These are phyloP conservation scores for Leucosticte australis DNA, from an alignment of 2,113 vertebrate genomes.

Conservation along the genomic window DNA sequence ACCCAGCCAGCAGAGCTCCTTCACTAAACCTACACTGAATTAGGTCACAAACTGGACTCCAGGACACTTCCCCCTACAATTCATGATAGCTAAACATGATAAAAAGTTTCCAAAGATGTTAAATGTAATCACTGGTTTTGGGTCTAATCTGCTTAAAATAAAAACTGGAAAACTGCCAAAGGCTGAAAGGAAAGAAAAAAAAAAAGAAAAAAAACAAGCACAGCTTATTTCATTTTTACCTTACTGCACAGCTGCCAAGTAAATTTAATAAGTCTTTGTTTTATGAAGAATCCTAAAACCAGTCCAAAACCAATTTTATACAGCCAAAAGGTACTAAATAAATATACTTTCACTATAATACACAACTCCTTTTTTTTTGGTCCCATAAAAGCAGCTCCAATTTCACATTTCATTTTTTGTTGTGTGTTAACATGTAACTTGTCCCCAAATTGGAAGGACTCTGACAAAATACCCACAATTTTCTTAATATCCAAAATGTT, in stretches of 20 bases:
- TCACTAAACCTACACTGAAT: not conserved
- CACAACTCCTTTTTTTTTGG: not conserved
- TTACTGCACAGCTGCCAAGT: slow-evolving; percentile 68
- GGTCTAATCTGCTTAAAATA: slow-evolving; percentile 66
- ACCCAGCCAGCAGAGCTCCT: not conserved
- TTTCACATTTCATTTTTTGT: not conserved
- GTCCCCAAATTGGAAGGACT: not conserved
- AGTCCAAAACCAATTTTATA: slow-evolving; percentile 65
- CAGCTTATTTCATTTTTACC: slow-evolving; percentile 62
- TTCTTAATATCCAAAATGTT: not conserved
- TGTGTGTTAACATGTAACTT: not conserved
- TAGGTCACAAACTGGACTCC: not conserved
- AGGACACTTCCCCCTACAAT: not conserved
- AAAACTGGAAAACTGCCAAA: slow-evolving; percentile 54
- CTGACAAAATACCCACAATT: not conserved
- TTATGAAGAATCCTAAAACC: slow-evolving; percentile 72
- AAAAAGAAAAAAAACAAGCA: not conserved
- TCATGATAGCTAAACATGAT: not conserved
- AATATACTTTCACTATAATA: slow-evolving; percentile 20
- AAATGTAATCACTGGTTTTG: slow-evolving; percentile 49
- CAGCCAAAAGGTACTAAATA: slow-evolving; percentile 58
- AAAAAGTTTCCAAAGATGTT: slow-evolving; percentile 32
- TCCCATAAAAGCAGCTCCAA: not conserved
- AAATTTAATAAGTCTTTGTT: slow-evolving; percentile 76
- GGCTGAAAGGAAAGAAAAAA: not conserved